Evolutionary conservation across 2,888 invertebrate species (phyloP), one percentile per base, ranked within the genome.

Genomic region (Amblyjoppa proteus): DNA sequence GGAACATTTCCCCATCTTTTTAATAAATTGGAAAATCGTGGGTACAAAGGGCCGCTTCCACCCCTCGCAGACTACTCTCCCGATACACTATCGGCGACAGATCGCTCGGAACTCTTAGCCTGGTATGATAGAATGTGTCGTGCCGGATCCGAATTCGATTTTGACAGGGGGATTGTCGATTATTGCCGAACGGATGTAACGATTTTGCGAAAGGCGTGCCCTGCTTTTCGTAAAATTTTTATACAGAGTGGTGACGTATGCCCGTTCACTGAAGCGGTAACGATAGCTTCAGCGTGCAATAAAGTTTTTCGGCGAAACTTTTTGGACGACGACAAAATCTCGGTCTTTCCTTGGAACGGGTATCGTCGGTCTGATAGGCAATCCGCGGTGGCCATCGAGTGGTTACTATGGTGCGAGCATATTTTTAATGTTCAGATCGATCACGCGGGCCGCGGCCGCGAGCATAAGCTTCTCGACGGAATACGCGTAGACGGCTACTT

Each of bases 151-250:
- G 79, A 81, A 0, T 92, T 91, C 85, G 77, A 90, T 83, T 88
- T 92, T 70, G 25, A 88, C 71, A 76, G 87, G 25, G 91, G 92
- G 66, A 53, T 93, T 1, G 69, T 90, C 0, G 86, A 81, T 16
- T 89, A 89, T 66, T 89, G 88, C 70, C 38, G 68, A 25, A 76
- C 75, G 4, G 88, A 89, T 61, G 91, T 92, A 0, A 87, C 85
- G 9, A 92, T 92, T 81, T 78, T 92, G n/a, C n/a, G 89, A 7
- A 78, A 84, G 28, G 89, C 91, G 0, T 92, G 91, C 78, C n/a
- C 90, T 16, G 89, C 87, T 81, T 92, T 76, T 28, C 66, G 20
- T 5, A 20, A 38, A 5, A 79, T 82, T 6, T 83, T 92, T 41
- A 20, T 90, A 2, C 68, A 86, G 11, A 80, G 76, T 11, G 86